These are phyloP conservation scores for Merodon equestris DNA, from an alignment of 2,888 invertebrate genomes.

Conservation along the genomic window DNA sequence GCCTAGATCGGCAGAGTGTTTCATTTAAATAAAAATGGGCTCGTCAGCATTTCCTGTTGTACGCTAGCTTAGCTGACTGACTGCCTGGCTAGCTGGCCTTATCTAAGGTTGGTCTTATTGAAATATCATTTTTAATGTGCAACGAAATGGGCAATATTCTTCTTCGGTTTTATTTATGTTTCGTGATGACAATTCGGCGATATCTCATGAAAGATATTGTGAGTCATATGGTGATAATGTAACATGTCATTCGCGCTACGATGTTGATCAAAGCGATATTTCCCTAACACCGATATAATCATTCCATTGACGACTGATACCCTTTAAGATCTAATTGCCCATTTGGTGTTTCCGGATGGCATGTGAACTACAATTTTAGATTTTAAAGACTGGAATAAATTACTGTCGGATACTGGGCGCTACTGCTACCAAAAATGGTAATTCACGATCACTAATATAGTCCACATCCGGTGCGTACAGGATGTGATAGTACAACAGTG, in stretches of 20 bases:
- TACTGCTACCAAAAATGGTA: constrained; percentile 32
- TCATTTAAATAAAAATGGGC: constrained; percentile 65
- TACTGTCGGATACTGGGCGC: constrained; percentile 41
- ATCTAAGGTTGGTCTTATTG: constrained; percentile 36
- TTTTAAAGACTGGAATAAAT: constrained; percentile 45
- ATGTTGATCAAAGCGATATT: constrained; percentile 38
- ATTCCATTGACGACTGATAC: background rate
- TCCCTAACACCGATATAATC: background rate
- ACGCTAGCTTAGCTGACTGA: constrained; percentile 1
- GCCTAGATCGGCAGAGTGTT: constrained; percentile 50
- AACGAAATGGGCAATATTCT: constrained; percentile 2
- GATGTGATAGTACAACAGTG: background rate
- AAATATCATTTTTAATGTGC: constrained; percentile 62
- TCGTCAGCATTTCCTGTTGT: constrained; percentile 60
- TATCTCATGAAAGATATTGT: constrained; percentile 43
- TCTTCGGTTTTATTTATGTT: constrained; percentile 3
- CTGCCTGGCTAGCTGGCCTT: no score
- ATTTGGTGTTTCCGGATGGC: constrained; percentile 31
- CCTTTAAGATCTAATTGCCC: constrained; percentile 13
- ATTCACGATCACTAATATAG: constrained; percentile 24
- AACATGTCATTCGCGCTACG: constrained; percentile 31
- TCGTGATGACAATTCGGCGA: constrained; percentile 30
- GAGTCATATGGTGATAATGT: constrained; percentile 50
- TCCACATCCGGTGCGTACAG: constrained; percentile 44
- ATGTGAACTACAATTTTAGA: constrained; percentile 43